A percentile compares a stretch with the other conserved stretches of the same genome.
Evolutionary conservation across 2,797 vertebrate genomes (phyloP).

Genomic region (Ptychadena robeensis): DNA sequence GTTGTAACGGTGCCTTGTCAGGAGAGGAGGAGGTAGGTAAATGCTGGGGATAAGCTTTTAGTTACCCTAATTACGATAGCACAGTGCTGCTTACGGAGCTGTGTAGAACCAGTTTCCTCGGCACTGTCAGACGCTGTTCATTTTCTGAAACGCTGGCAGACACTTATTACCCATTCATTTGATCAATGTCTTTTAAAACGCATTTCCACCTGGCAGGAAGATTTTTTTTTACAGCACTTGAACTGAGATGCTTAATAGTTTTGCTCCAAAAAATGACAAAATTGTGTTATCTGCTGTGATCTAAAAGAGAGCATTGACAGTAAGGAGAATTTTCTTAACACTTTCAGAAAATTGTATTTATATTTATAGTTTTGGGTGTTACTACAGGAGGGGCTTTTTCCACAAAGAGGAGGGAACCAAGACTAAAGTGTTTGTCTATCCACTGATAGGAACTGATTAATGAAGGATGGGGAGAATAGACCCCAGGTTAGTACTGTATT

Average conservation of each 20-base stretch:
- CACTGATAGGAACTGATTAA: too few species aligned
- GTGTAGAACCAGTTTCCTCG: not conserved
- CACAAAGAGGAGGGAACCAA: too few species aligned
- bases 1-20: too few species aligned
- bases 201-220: conserved; percentile 48
- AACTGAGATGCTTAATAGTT: conserved; percentile 36
- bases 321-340: not conserved
- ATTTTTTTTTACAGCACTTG: conserved; percentile 36
- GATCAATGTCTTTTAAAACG: conserved; percentile 48
- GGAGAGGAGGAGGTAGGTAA: too few species aligned
- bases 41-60: not conserved
- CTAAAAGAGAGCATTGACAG: conserved; percentile 34
- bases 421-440: too few species aligned
- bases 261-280: conserved; percentile 12
- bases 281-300: conserved; percentile 32
- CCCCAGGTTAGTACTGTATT: too few species aligned
- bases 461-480: too few species aligned
- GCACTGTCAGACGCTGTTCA: conserved; percentile 27
- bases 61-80: conserved; percentile 6
- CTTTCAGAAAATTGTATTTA: not conserved
- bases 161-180: conserved; percentile 56
- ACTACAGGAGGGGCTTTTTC: too few species aligned
- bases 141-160: conserved; percentile 35
- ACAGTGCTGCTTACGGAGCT: not conserved
- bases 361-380: too few species aligned